phyloP scores from a whole-genome alignment of 2,888 invertebrate species.

The Torymus aiolomorphi region DNA sequence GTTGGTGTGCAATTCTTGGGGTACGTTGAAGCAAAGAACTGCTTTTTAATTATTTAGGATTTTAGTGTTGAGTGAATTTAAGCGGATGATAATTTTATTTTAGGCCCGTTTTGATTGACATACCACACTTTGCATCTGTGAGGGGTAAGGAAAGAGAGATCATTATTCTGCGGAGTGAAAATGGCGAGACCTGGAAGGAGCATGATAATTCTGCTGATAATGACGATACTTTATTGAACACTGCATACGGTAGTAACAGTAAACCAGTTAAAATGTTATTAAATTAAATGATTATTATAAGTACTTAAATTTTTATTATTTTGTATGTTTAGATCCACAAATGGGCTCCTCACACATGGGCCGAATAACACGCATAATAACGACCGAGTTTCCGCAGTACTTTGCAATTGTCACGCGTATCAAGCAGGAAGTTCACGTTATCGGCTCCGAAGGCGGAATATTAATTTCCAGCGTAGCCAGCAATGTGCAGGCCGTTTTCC shows the following conservation, averaged over 20 bases:
- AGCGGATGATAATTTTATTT: conserved; percentile 37
- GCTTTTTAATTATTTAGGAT: too few relatives aligned
- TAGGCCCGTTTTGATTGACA: conserved; percentile 94
- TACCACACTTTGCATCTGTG: conserved; percentile 97
- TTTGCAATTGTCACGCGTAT: conserved; percentile 96
- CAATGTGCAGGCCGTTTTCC: conserved; percentile 88
- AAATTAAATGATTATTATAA: conserved; percentile 7
- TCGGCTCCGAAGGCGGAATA: conserved; percentile 98
- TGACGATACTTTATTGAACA: conserved; percentile 79
- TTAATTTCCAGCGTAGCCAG: conserved; percentile 93
- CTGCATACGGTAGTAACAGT: conserved; percentile 80
- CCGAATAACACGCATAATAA: conserved; percentile 94
- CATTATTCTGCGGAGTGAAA: conserved; percentile 95
- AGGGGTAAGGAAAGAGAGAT: conserved; percentile 97
- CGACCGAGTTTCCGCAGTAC: conserved; percentile 98
- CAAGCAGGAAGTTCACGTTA: conserved; percentile 96
- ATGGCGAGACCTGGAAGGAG: conserved; percentile 99
- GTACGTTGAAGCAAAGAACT: conserved; percentile 77
- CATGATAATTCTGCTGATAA: conserved; percentile 83
- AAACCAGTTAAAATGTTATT: too few relatives aligned
- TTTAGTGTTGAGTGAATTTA: too few relatives aligned
- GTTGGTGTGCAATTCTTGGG: conserved; percentile 97
- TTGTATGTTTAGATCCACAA: conserved; percentile 67
- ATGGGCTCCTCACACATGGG: conserved; percentile 76
- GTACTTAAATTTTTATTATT: conserved; percentile 3